Evolutionary conservation across 2,797 vertebrate genomes (phyloP).

Genomic region (Rhabdomys pumilio): DNA sequence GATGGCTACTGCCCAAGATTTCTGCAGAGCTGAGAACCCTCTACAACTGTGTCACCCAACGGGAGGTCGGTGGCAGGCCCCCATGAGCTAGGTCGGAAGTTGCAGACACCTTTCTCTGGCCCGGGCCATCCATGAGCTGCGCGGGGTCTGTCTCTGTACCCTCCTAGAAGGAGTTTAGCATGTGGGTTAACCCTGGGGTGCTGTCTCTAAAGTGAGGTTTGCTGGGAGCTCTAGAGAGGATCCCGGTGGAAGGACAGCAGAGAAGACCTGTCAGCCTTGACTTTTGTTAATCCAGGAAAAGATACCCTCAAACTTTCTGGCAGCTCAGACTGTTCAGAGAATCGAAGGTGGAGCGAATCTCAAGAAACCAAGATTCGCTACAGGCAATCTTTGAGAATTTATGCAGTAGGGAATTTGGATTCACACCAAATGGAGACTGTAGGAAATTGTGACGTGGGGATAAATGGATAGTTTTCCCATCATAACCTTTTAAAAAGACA

Average conservation of each 20-base stretch:
- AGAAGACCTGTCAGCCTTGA: neutral
- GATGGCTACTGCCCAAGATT: accelerated
- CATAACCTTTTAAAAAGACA: neutral
- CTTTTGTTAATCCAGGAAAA: neutral
- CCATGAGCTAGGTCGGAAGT: neutral
- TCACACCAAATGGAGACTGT: neutral
- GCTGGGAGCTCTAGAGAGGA: neutral
- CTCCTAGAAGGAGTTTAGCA: neutral
- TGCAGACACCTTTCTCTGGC: neutral
- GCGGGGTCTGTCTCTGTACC: neutral
- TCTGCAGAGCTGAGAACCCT: accelerated
- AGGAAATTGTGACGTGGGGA: neutral
- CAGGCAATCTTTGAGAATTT: neutral
- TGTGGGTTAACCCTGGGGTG: too few species aligned
- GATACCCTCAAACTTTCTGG: neutral
- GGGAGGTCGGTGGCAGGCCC: neutral
- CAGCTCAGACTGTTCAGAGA: neutral
- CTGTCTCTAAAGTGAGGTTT: neutral
- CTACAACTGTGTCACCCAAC: accelerated
- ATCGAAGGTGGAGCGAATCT: neutral
- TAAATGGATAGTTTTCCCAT: neutral
- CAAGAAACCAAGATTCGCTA: too few species aligned
- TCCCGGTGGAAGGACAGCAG: neutral
- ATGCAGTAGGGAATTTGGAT: neutral
- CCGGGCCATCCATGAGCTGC: neutral